phyloP scores from a whole-genome alignment of 2,113 vertebrate species.

The Polypterus bichir region DNA sequence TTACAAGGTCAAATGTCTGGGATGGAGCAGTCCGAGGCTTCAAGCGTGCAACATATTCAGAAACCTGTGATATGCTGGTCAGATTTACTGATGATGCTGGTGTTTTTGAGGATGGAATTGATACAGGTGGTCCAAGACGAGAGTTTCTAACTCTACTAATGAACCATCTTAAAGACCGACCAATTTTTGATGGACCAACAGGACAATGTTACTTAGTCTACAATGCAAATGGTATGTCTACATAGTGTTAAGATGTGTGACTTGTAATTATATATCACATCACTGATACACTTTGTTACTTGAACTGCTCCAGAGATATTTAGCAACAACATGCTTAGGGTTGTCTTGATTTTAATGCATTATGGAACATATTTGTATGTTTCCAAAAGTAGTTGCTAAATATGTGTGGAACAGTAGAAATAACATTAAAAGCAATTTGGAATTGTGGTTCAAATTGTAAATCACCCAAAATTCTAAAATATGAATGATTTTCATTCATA shows the following conservation, averaged over 20 bases:
- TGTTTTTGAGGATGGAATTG: constrained; percentile 18
- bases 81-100: constrained; percentile 7
- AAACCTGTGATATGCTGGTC: constrained; percentile 19
- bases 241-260: background rate
- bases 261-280: background rate
- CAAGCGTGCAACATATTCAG: constrained; percentile 17
- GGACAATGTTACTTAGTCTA: constrained; percentile 23
- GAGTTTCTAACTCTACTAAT: constrained; percentile 23
- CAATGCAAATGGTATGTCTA: constrained; percentile 19
- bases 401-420: no score
- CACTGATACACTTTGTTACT: background rate
- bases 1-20: no score
- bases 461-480: constrained; percentile 3
- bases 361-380: no score
- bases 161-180: constrained; percentile 18
- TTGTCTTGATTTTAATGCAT: no score
- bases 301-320: no score
- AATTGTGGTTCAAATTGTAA: background rate
- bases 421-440: no score
- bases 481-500: constrained; percentile 11
- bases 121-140: constrained; percentile 19
- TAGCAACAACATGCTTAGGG: no score
- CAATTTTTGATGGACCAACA: constrained; percentile 25
- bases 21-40: constrained; percentile 6
- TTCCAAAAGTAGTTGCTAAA: no score